phyloP scores from a whole-genome alignment of 2,888 invertebrate genomes.

The Macaria liturata region DNA sequence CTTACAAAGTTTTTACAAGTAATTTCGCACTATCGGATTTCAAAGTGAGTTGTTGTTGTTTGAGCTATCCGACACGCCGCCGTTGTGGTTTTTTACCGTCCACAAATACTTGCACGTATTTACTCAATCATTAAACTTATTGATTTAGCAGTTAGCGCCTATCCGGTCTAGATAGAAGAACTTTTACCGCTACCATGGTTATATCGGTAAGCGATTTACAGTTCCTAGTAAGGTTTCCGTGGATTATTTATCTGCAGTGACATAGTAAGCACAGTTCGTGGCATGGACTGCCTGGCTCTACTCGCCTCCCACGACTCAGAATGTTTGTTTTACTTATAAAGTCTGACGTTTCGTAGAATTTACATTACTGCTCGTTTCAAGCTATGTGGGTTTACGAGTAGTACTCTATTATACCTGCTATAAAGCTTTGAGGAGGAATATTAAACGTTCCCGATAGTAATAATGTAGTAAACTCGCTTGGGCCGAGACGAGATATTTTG shows the following conservation, averaged over 20 bases:
- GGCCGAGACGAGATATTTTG: conserved; percentile 26
- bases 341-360: conserved; percentile 50
- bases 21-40: conserved; percentile 28
- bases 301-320: conserved; percentile 42
- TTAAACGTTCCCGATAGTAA: conserved; percentile 24
- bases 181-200: conserved; percentile 45
- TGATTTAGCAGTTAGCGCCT: conserved; percentile 23
- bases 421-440: conserved; percentile 26
- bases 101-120: conserved; percentile 14
- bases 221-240: conserved; percentile 47
- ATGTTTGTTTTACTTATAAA: conserved; percentile 50
- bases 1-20: conserved; percentile 8
- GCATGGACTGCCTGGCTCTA: conserved; percentile 34
- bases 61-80: conserved; percentile 28
- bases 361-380: conserved; percentile 42
- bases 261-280: conserved; percentile 12
- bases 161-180: conserved; percentile 40
- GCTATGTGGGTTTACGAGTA: conserved; percentile 35
- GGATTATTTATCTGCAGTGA: conserved; percentile 41
- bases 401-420: conserved; percentile 38
- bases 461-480: conserved; percentile 25
- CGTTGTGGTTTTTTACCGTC: conserved; percentile 20
- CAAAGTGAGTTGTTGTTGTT: conserved; percentile 19
- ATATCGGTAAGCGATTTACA: conserved; percentile 40
- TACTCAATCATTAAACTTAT: conserved; percentile 19